phyloP scores from a whole-genome alignment of 2,797 vertebrate genomes.

The Okamejei kenojei region DNA sequence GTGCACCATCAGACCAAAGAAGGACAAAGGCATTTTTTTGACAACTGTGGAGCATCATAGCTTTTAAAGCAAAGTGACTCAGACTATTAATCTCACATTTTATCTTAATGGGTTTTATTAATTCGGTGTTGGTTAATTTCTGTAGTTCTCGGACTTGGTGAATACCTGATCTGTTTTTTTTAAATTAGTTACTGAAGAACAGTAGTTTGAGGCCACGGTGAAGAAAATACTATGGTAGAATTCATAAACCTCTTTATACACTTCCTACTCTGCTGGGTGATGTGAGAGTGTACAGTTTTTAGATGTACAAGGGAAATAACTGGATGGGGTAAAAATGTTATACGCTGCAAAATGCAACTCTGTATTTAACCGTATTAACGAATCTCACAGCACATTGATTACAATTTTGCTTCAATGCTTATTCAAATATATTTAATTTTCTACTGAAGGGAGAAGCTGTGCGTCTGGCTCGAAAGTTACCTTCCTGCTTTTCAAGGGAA shows the following conservation, averaged over 20 bases:
- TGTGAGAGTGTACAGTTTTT: not conserved
- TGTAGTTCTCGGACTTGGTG: not conserved
- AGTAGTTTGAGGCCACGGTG: not conserved
- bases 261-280: too few relatives aligned
- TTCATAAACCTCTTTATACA: not conserved
- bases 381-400: not conserved
- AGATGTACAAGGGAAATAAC: not conserved
- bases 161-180: not conserved
- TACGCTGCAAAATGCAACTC: not conserved
- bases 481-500: conserved; percentile 68
- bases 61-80: not conserved
- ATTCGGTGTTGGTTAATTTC: not conserved
- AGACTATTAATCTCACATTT: too few relatives aligned
- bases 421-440: conserved; percentile 40
- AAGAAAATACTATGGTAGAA: not conserved
- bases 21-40: not conserved
- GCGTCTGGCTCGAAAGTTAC: conserved; percentile 75
- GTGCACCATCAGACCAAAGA: not conserved
- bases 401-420: conserved; percentile 19
- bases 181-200: too few relatives aligned
- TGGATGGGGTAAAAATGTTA: not conserved
- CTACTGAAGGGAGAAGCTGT: conserved; percentile 82
- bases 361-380: not conserved
- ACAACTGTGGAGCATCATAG: not conserved
- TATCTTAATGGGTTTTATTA: too few relatives aligned